phyloP scores from a whole-genome alignment of 1,140 invertebrate species.

The Caligus rogercresseyi region DNA sequence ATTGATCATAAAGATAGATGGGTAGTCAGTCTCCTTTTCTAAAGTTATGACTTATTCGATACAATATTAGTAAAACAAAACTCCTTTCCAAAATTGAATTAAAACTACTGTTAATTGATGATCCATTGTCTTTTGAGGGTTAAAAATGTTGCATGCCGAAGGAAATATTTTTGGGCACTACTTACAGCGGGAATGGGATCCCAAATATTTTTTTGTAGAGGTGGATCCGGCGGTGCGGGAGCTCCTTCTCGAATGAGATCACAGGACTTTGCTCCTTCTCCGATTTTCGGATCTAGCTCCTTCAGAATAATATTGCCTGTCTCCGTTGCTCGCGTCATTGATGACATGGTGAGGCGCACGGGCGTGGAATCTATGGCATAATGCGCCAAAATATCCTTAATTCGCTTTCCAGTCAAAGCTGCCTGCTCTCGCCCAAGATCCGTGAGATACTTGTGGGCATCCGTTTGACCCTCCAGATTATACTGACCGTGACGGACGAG shows the following conservation, averaged over 20 bases:
- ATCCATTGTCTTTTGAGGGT: too few species aligned
- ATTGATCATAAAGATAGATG: too few species aligned
- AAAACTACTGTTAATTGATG: too few species aligned
- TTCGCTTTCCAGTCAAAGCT: constrained; percentile 51
- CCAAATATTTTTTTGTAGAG: constrained; percentile 26
- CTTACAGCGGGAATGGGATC: constrained; percentile 11
- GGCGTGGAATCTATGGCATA: not conserved
- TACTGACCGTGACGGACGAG: constrained; percentile 92
- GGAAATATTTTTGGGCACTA: too few species aligned
- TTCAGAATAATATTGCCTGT: constrained; percentile 65
- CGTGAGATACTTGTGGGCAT: constrained; percentile 48
- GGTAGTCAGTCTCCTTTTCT: too few species aligned
- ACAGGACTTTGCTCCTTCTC: constrained; percentile 35
- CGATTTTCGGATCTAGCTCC: constrained; percentile 31
- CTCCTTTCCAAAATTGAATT: too few species aligned
- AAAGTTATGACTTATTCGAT: too few species aligned
- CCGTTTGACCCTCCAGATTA: constrained; percentile 46
- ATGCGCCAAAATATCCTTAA: constrained; percentile 27
- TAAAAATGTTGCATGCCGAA: too few species aligned
- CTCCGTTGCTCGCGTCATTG: constrained; percentile 74
- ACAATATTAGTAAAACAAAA: too few species aligned
- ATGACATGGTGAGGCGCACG: not conserved
- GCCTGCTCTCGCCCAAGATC: constrained; percentile 48
- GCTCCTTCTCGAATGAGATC: constrained; percentile 74
- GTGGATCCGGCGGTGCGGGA: constrained; percentile 72